Conservation (phyloP, 1,140 invertebrate genomes). For the Acromyrmex charruanus region DNA sequence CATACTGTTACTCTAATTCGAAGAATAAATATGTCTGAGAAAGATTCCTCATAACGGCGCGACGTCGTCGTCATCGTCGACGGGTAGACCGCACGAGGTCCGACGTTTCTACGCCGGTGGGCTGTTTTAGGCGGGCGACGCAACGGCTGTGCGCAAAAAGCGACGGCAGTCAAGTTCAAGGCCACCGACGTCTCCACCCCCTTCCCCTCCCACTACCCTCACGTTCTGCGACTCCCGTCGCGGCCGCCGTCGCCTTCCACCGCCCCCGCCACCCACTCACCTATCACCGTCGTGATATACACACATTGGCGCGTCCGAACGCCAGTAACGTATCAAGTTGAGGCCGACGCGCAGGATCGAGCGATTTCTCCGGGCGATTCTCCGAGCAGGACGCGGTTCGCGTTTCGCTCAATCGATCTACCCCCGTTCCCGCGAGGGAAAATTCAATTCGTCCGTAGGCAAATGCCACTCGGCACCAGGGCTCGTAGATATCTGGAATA, state of each 20-base stretch:
- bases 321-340: conserved; percentile 68
- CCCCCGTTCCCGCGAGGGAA: conserved; percentile 40
- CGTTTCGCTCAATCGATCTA: conserved; percentile 71
- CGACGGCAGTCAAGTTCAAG: conserved; percentile 83
- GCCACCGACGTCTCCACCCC: conserved; percentile 65
- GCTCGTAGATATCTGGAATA: neutral
- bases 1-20: neutral
- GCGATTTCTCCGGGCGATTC: conserved; percentile 14
- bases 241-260: conserved; percentile 39
- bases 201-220: neutral
- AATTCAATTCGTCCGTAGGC: conserved; percentile 62
- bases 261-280: conserved; percentile 58
- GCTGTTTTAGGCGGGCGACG: conserved; percentile 76
- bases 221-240: conserved; percentile 13
- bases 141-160: conserved; percentile 76
- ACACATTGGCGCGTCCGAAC: conserved; percentile 60
- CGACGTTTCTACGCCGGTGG: conserved; percentile 75
- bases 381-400: neutral
- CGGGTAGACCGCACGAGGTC: conserved; percentile 37
- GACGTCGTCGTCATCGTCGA: neutral
- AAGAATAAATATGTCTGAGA: neutral
- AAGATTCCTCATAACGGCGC: neutral
- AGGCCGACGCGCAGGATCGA: neutral
- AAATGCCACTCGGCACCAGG: neutral
- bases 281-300: conserved; percentile 60